These are phyloP conservation scores for Mimas tiliae DNA, from an alignment of 2,888 invertebrate species.

Conservation along the genomic window DNA sequence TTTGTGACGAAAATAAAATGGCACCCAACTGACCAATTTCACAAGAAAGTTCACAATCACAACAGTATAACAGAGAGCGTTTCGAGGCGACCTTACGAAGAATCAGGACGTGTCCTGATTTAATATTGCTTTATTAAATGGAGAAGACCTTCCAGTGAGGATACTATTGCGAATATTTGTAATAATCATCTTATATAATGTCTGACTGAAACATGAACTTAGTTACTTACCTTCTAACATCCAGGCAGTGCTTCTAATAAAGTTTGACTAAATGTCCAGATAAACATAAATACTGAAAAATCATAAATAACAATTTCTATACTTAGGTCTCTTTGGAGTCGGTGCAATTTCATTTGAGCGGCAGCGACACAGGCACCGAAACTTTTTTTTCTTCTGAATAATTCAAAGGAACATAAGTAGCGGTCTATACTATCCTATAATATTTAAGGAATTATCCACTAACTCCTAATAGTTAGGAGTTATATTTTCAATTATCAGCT, in stretches of 20 bases:
- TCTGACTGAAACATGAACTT: not conserved
- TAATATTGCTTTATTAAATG: slow-evolving; percentile 31
- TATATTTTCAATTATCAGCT: no score
- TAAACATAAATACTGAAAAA: no score
- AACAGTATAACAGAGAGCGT: slow-evolving; percentile 40
- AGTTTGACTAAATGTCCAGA: not conserved
- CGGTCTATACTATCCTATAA: no score
- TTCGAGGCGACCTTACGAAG: slow-evolving; percentile 53
- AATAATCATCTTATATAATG: not conserved
- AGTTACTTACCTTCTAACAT: not conserved
- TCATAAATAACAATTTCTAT: no score
- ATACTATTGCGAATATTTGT: slow-evolving; percentile 1
- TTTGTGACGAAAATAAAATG: slow-evolving; percentile 9
- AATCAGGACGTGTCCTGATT: slow-evolving; percentile 56
- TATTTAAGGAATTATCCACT: no score
- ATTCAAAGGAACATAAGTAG: no score
- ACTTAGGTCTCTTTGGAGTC: no score
- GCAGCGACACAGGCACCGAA: no score
- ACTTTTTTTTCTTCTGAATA: no score
- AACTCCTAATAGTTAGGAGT: no score
- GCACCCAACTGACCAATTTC: slow-evolving; percentile 23
- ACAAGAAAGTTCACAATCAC: slow-evolving; percentile 30
- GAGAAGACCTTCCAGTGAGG: not conserved
- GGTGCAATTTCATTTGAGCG: no score
- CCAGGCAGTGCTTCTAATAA: not conserved